Evolutionary conservation across 2,113 vertebrate genomes (phyloP).

Genomic region (Gopherus evgoodei): DNA sequence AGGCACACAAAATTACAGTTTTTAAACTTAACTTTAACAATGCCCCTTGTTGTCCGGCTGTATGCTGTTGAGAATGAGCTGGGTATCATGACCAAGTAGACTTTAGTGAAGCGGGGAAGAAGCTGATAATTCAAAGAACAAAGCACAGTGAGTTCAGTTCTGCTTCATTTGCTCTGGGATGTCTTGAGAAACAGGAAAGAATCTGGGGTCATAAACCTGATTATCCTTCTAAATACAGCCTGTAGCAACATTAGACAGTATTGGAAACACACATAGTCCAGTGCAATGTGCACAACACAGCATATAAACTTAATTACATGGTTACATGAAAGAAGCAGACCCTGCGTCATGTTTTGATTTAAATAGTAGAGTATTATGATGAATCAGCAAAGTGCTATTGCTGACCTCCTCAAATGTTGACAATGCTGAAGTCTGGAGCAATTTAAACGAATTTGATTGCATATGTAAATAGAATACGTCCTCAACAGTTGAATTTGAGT

Average conservation of each 20-base stretch:
- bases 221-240: slow-evolving; percentile 56
- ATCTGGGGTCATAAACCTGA: slow-evolving; percentile 13
- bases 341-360: slow-evolving; percentile 70
- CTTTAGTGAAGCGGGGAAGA: neutral
- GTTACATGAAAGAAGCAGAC: slow-evolving; percentile 55
- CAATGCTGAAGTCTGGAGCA: slow-evolving; percentile 54
- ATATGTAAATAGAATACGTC: slow-evolving; percentile 25
- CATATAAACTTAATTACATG: slow-evolving; percentile 67
- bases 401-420: slow-evolving; percentile 61
- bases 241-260: slow-evolving; percentile 27
- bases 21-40: neutral
- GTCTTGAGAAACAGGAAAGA: slow-evolving; percentile 16
- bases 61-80: neutral
- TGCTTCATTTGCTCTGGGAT: neutral
- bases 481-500: slow-evolving; percentile 36
- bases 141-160: neutral
- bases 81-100: neutral
- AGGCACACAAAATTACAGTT: fast-evolving
- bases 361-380: slow-evolving; percentile 43
- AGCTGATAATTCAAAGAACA: neutral
- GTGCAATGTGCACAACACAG: slow-evolving; percentile 49
- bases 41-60: neutral
- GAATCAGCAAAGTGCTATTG: slow-evolving; percentile 72
- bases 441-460: slow-evolving; percentile 51
- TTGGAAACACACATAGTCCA: slow-evolving; percentile 49